Evolutionary conservation across 2,797 vertebrate species (phyloP).

Genomic region (Sebastes iracundus): DNA sequence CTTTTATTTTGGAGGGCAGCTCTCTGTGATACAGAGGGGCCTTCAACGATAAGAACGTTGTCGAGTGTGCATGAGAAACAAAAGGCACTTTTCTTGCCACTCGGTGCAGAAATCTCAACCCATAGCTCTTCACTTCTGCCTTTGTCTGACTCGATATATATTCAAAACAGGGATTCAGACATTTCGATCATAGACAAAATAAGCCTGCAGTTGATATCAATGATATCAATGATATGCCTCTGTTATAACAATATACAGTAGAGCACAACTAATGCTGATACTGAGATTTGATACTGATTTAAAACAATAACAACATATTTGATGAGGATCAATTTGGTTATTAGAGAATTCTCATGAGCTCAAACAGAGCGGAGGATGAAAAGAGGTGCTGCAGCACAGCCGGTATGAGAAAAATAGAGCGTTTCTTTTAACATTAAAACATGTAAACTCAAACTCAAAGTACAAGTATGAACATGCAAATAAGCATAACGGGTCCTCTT

Average conservation of each 20-base stretch:
- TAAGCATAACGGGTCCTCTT: not conserved
- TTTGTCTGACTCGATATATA: not conserved
- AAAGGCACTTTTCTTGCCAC: constrained; percentile 17
- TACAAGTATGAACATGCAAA: too few relatives aligned
- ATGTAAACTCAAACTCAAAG: too few relatives aligned
- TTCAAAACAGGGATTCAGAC: not conserved
- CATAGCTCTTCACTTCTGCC: not conserved
- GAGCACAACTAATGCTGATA: not conserved
- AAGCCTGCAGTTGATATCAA: not conserved
- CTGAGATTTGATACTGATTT: not conserved
- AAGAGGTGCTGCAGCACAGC: too few relatives aligned
- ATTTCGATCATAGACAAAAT: not conserved
- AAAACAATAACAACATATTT: not conserved
- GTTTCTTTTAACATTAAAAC: too few relatives aligned
- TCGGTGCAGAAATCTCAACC: not conserved
- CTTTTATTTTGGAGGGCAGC: constrained; percentile 57
- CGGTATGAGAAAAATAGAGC: too few relatives aligned
- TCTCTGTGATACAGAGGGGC: constrained; percentile 37
- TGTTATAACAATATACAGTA: not conserved
- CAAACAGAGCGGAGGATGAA: too few relatives aligned
- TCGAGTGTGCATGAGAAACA: constrained; percentile 34
- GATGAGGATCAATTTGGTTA: not conserved
- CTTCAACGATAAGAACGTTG: constrained; percentile 45
- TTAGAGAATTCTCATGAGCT: not conserved
- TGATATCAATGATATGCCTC: not conserved